Percentiles rank a stretch among this genome's conserved stretches.
Evolutionary conservation across 2,888 invertebrate species (phyloP).

Genomic region (Busseola fusca): DNA sequence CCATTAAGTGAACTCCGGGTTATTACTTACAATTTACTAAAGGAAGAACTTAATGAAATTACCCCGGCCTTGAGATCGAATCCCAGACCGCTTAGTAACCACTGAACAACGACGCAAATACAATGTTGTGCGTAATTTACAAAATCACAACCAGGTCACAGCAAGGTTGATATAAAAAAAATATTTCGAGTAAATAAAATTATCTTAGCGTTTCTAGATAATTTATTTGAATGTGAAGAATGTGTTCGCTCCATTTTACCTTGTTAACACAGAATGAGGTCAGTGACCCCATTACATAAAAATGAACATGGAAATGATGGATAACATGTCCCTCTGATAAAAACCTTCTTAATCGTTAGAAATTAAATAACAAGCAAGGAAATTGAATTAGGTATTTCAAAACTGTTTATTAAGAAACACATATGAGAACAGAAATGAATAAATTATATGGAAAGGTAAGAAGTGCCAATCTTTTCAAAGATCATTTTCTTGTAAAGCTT

Average conservation of each 20-base stretch:
- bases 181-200: constrained; percentile 5
- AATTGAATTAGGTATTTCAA: neutral
- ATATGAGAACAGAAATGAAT: neutral
- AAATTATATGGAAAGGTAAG: neutral
- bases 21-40: neutral
- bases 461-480: too few relatives aligned
- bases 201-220: constrained; percentile 25
- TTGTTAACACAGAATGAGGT: constrained; percentile 36
- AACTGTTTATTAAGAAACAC: neutral
- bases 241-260: constrained; percentile 25
- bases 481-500: neutral
- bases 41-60: neutral
- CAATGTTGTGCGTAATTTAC: constrained; percentile 15
- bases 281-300: constrained; percentile 36
- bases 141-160: constrained; percentile 19
- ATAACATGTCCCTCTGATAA: constrained; percentile 7
- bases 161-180: constrained; percentile 20
- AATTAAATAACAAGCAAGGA: neutral
- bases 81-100: neutral
- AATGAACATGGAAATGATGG: constrained; percentile 18
- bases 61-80: too few relatives aligned
- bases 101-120: constrained; percentile 1
- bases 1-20: neutral
- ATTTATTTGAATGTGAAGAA: constrained; percentile 30
- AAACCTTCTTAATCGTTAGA: neutral